These are phyloP conservation scores for Nyctibius grandis DNA, from an alignment of 2,797 vertebrate species.

Conservation along the genomic window DNA sequence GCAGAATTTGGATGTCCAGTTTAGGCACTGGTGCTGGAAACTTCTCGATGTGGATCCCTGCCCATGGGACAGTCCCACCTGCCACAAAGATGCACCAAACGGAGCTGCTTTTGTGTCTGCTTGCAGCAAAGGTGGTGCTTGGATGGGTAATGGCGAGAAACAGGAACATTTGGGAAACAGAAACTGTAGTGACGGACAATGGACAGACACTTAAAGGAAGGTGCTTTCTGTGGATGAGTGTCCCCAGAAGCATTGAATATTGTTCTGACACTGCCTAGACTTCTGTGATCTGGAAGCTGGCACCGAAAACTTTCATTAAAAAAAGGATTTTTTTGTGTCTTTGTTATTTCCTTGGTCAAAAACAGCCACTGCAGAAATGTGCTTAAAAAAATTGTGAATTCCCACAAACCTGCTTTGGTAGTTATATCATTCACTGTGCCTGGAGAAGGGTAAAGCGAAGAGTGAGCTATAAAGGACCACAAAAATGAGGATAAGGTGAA, in stretches of 20 bases:
- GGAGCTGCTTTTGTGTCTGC: accelerated
- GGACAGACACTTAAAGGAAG: background rate
- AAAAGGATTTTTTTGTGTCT: background rate
- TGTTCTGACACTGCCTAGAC: background rate
- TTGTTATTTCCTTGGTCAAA: background rate
- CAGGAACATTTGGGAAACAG: background rate
- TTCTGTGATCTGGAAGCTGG: background rate
- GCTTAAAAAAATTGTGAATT: background rate
- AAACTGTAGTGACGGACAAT: background rate
- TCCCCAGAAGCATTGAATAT: background rate
- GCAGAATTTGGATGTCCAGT: background rate
- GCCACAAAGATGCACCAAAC: background rate
- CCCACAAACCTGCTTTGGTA: background rate
- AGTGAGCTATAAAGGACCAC: background rate
- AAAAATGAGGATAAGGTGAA: background rate
- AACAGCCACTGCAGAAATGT: background rate
- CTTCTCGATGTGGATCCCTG: background rate
- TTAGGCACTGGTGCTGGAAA: background rate
- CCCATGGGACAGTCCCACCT: background rate
- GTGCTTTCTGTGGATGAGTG: background rate
- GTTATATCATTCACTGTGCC: background rate
- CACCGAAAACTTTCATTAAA: background rate
- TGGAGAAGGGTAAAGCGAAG: background rate
- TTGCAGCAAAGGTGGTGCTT: background rate
- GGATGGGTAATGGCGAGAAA: background rate